Percentiles rank a stretch among this genome's conserved stretches.
phyloP scores from a whole-genome alignment of 2,888 invertebrate genomes.

The Heliconius cydno region DNA sequence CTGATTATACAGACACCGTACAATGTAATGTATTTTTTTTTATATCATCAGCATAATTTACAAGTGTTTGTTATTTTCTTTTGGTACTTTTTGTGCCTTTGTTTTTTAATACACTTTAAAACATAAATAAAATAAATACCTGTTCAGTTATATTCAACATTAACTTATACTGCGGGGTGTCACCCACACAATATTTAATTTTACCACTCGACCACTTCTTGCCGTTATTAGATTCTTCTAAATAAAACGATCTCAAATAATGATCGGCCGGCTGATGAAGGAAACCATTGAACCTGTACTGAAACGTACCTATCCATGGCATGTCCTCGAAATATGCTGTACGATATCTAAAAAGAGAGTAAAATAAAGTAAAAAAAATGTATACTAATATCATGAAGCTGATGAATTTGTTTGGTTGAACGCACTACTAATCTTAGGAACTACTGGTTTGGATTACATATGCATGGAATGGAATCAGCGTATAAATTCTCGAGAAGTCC shows the following conservation, averaged over 20 bases:
- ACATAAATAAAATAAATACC: conserved; percentile 66
- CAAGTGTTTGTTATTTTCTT: no score
- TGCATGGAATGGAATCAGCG: no score
- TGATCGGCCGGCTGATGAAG: conserved; percentile 91
- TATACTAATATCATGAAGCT: background rate
- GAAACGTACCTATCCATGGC: conserved; percentile 92
- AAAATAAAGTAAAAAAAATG: background rate
- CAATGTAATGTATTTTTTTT: no score
- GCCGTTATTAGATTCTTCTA: conserved; percentile 56
- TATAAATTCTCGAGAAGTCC: no score
- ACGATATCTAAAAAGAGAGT: conserved; percentile 68
- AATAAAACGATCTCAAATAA: conserved; percentile 85
- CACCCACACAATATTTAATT: conserved; percentile 77
- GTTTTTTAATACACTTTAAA: background rate
- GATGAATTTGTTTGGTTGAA: background rate
- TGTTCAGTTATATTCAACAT: conserved; percentile 85
- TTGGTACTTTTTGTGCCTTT: no score
- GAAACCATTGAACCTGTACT: conserved; percentile 93
- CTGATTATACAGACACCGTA: no score
- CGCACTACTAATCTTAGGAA: background rate
- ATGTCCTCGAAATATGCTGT: conserved; percentile 93
- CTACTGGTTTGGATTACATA: background rate
- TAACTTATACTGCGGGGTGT: conserved; percentile 86
- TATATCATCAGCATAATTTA: no score
- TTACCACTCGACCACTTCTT: conserved; percentile 47